Evolutionary conservation across 1,140 invertebrate species (phyloP).

Genomic region (Chrysomallon squamiferum): DNA sequence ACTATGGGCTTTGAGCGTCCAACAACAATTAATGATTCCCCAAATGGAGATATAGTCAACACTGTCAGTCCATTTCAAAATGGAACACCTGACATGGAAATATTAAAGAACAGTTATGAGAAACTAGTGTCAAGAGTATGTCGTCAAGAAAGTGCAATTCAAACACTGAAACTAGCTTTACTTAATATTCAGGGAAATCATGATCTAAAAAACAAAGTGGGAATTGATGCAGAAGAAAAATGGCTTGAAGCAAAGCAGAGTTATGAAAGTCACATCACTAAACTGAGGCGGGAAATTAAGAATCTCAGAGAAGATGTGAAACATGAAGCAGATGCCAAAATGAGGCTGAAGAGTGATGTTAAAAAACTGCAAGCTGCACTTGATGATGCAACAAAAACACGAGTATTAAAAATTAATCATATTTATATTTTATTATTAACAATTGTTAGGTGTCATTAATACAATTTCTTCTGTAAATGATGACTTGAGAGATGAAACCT

Average conservation of each 20-base stretch:
- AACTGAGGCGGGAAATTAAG: constrained; percentile 27
- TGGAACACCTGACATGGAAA: constrained; percentile 24
- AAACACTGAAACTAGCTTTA: constrained; percentile 45
- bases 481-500: not conserved
- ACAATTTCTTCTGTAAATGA: not conserved
- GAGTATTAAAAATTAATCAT: constrained; percentile 27
- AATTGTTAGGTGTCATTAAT: not conserved
- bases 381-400: constrained; percentile 26
- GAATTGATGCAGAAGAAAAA: constrained; percentile 27
- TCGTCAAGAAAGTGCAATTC: constrained; percentile 44
- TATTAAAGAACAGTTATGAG: constrained; percentile 40
- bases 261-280: constrained; percentile 28
- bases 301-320: constrained; percentile 28
- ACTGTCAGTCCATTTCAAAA: constrained; percentile 22
- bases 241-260: constrained; percentile 25
- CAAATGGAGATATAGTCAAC: constrained; percentile 12
- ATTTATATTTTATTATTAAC: not conserved
- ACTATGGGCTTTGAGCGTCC: constrained; percentile 21
- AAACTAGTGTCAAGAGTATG: constrained; percentile 43
- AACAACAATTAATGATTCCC: not conserved
- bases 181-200: constrained; percentile 30
- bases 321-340: constrained; percentile 25
- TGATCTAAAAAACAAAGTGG: constrained; percentile 29
- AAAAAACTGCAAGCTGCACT: constrained; percentile 30
- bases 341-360: constrained; percentile 24